phyloP scores from a whole-genome alignment of 30 jellyfish, hydroid and myxozoan species.

The Mastigias papua region DNA sequence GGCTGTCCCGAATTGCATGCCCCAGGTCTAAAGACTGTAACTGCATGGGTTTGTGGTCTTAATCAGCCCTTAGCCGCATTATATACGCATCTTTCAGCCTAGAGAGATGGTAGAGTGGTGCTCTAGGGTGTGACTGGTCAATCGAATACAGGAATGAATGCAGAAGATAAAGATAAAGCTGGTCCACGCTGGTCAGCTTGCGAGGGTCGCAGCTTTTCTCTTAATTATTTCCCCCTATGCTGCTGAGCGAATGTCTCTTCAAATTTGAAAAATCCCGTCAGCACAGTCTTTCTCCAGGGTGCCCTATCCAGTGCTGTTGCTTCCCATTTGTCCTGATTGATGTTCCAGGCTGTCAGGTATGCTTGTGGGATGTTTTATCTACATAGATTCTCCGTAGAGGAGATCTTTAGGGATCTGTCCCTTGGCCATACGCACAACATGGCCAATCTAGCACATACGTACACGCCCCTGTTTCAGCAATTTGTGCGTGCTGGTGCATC shows the following conservation, averaged over 20 bases:
- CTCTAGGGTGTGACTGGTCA: constrained; percentile 17
- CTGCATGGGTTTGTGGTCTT: no score
- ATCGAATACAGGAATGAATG: constrained; percentile 24
- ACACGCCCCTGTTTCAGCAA: constrained; percentile 12
- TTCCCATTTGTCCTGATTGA: constrained; percentile 8
- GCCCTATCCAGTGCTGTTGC: background rate
- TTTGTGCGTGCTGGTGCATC: constrained; percentile 4
- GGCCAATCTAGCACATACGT: constrained; percentile 28
- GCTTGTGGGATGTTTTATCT: background rate
- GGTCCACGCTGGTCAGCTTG: constrained; percentile 14
- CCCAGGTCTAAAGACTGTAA: no score
- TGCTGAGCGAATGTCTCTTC: constrained; percentile 27
- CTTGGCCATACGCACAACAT: constrained; percentile 19
- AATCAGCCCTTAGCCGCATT: no score
- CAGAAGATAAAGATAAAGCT: constrained; percentile 11
- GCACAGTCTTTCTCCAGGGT: constrained; percentile 4
- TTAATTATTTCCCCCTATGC: background rate
- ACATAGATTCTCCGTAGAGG: constrained; percentile 17
- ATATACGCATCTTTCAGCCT: constrained; percentile 34
- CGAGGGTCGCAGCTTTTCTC: background rate
- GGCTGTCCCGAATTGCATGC: no score
- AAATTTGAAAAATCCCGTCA: background rate
- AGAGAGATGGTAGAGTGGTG: background rate
- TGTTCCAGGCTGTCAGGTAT: constrained; percentile 21
- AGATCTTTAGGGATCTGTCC: constrained; percentile 27